Evolutionary conservation across 1,140 invertebrate genomes (phyloP).

Genomic region (Papilio polytes): DNA sequence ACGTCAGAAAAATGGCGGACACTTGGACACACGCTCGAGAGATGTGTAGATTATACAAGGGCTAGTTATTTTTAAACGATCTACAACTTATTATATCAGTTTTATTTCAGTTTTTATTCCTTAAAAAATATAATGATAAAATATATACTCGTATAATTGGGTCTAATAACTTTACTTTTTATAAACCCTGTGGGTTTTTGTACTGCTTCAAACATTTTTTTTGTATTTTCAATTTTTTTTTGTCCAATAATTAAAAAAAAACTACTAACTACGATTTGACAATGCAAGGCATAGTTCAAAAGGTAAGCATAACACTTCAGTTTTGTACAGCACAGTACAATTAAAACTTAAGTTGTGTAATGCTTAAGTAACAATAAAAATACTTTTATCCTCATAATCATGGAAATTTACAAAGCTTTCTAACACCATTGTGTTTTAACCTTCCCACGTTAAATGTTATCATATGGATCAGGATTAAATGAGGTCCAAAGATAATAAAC

Average conservation of each 20-base stretch:
- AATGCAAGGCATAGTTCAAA: too few species aligned
- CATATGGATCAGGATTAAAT: slow-evolving; percentile 30
- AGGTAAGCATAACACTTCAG: too few species aligned
- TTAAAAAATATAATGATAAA: too few species aligned
- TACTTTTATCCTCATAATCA: not conserved
- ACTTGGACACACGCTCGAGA: not conserved
- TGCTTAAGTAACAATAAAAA: too few species aligned
- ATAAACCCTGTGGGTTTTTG: not conserved
- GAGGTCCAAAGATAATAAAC: slow-evolving; percentile 34
- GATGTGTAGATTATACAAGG: slow-evolving; percentile 2
- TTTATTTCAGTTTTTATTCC: not conserved
- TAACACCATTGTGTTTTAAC: not conserved
- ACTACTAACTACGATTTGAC: not conserved
- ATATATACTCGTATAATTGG: too few species aligned
- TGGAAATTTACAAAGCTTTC: not conserved
- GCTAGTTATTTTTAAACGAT: slow-evolving; percentile 1
- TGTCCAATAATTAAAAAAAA: too few species aligned
- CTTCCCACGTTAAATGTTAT: not conserved
- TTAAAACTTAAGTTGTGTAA: too few species aligned
- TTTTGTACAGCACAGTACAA: too few species aligned
- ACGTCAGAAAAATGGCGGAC: slow-evolving; percentile 34
- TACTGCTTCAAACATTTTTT: too few species aligned
- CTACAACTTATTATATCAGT: not conserved
- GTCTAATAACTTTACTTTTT: too few species aligned
- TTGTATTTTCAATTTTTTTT: too few species aligned